Evolutionary conservation across 2,888 invertebrate genomes (phyloP).

Genomic region (Callyntrura guangdongensis): DNA sequence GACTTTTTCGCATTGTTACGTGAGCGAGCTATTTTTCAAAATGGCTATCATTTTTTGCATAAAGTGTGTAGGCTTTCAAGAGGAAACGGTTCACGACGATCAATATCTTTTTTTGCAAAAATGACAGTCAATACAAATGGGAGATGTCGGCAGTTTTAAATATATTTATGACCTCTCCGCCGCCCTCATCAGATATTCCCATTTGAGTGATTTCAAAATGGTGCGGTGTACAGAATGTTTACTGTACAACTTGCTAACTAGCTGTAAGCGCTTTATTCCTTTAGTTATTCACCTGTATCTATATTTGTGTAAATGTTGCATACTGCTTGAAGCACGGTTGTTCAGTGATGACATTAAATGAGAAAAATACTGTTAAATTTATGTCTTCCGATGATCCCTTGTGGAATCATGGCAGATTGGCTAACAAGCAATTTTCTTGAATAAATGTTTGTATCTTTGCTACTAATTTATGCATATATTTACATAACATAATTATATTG

Average conservation of each 20-base stretch:
- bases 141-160: conserved; percentile 24
- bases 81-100: neutral
- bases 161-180: neutral
- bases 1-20: neutral
- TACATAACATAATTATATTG: no score
- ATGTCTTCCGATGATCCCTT: no score
- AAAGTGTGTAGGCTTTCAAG: neutral
- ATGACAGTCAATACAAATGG: conserved; percentile 4
- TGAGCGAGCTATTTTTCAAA: neutral
- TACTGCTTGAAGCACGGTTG: no score
- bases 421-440: no score
- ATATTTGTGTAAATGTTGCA: no score
- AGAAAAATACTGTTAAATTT: no score
- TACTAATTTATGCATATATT: no score
- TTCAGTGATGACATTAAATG: no score
- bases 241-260: neutral
- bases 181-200: neutral
- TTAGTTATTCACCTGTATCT: no score
- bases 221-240: neutral
- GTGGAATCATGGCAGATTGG: no score
- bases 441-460: no score
- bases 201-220: neutral
- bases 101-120: neutral
- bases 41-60: neutral
- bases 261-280: neutral